A percentile compares a stretch with the other conserved stretches of the same genome.
These are phyloP conservation scores for Rhopalosiphum nymphaeae DNA, from an alignment of 2,888 invertebrate genomes.

Conservation along the genomic window DNA sequence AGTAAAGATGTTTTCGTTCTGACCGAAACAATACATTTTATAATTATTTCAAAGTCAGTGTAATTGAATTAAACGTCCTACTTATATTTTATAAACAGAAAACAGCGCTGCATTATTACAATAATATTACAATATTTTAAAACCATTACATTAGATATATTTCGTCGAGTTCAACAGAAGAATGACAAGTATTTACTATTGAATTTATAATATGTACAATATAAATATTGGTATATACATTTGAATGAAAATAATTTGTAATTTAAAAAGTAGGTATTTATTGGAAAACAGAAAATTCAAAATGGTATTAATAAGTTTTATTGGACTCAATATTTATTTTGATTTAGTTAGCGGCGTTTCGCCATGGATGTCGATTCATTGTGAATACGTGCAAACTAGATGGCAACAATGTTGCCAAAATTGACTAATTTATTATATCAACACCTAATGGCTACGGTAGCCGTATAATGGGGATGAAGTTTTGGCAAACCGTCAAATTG, in stretches of 20 bases:
- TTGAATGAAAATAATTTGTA: not conserved
- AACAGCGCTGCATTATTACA: too few relatives aligned
- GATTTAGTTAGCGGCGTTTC: slow-evolving; percentile 37
- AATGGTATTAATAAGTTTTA: not conserved
- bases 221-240: not conserved
- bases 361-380: not conserved
- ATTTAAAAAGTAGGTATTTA: not conserved
- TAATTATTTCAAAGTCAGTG: not conserved
- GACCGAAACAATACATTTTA: not conserved
- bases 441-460: slow-evolving; percentile 36
- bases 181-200: not conserved
- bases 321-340: slow-evolving; percentile 3
- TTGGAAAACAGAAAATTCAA: not conserved
- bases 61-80: not conserved
- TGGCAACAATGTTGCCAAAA: slow-evolving; percentile 52
- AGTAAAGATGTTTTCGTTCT: not conserved
- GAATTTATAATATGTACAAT: not conserved
- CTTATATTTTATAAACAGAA: not conserved
- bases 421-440: slow-evolving; percentile 59
- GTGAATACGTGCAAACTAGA: not conserved
- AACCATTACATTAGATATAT: not conserved
- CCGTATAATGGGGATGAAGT: slow-evolving; percentile 24
- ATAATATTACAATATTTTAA: not conserved
- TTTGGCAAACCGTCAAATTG: slow-evolving; percentile 60
- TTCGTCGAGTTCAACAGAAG: not conserved